phyloP scores from a whole-genome alignment of 1,140 invertebrate species.

The Potamilus streckersoni region DNA sequence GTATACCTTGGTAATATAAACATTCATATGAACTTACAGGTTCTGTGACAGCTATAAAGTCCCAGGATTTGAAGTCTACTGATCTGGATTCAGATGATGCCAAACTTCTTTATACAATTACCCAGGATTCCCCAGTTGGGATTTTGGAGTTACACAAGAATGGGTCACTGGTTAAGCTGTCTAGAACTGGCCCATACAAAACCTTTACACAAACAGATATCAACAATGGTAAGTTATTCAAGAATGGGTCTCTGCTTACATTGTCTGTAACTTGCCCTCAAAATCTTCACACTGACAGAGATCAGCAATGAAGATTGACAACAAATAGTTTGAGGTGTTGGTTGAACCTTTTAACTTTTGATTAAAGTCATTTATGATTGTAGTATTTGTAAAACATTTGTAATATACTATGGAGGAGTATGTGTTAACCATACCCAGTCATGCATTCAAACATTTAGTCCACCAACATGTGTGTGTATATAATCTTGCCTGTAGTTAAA shows the following conservation, averaged over 20 bases:
- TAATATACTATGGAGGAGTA: no score
- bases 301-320: slow-evolving; percentile 45
- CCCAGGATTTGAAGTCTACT: slow-evolving; percentile 48
- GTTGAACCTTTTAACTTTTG: no score
- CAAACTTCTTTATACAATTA: slow-evolving; percentile 55
- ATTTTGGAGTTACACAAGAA: slow-evolving; percentile 32
- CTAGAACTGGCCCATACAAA: slow-evolving; percentile 28
- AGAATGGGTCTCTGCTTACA: slow-evolving; percentile 3
- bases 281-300: slow-evolving; percentile 48
- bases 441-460: no score
- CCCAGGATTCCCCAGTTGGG: slow-evolving; percentile 47
- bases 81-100: slow-evolving; percentile 63
- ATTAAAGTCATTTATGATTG: no score
- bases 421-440: no score
- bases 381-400: no score
- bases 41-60: slow-evolving; percentile 40
- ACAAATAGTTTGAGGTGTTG: no score
- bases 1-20: no score
- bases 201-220: slow-evolving; percentile 54
- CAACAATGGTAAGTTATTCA: slow-evolving; percentile 39
- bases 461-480: no score
- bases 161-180: slow-evolving; percentile 20
- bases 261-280: slow-evolving; percentile 34
- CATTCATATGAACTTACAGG: slow-evolving; percentile 31
- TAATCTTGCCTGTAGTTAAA: no score